Conservation (phyloP, 2,113 vertebrate genomes). For the Mormyrus iriodes region DNA sequence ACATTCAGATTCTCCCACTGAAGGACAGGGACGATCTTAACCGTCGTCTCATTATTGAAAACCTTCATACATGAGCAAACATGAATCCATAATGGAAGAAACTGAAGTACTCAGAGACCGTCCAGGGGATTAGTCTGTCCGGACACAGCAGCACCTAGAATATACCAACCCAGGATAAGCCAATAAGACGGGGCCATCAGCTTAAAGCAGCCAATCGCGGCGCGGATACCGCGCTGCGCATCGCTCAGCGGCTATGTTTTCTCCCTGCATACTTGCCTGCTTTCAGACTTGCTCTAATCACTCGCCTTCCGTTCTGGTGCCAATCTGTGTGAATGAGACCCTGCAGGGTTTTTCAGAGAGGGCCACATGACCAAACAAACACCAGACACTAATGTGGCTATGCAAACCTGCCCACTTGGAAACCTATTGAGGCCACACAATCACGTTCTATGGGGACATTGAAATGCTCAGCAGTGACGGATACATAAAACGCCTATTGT, state of each 20-base stretch:
- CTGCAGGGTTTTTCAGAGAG: not conserved
- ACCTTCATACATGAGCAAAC: not conserved
- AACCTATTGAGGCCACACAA: not conserved
- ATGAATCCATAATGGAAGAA: not conserved
- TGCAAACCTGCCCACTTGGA: not conserved
- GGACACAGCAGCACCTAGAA: not conserved
- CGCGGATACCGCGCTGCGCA: not conserved
- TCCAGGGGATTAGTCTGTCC: not conserved
- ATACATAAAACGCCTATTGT: not conserved
- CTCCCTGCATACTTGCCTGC: not conserved
- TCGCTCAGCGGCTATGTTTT: not conserved
- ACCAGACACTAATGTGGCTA: not conserved
- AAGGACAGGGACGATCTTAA: not conserved
- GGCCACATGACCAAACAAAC: not conserved
- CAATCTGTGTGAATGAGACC: not conserved
- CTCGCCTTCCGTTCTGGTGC: not conserved
- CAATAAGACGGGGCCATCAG: not conserved
- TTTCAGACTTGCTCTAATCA: not conserved
- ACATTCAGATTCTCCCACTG: not conserved
- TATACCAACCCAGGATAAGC: not conserved
- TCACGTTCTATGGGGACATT: not conserved
- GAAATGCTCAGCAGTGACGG: not conserved
- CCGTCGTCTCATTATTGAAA: not conserved
- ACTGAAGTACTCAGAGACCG: not conserved
- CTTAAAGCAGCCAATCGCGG: not conserved